Conservation (phyloP, 2,888 invertebrate species). For the Chaetoderma sp. region DNA sequence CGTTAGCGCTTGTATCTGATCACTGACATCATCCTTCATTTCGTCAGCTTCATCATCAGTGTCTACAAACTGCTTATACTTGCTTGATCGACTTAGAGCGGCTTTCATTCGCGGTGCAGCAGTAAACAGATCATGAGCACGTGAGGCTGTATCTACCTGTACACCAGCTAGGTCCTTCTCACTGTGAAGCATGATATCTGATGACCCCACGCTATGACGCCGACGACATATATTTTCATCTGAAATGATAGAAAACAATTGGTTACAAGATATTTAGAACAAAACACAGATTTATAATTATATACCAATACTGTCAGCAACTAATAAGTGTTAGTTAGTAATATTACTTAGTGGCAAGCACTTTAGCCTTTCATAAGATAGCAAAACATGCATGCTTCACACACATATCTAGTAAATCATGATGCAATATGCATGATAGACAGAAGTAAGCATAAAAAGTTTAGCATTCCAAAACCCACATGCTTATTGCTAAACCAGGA, state of each 20-base stretch:
- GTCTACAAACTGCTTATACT: slow-evolving; percentile 80
- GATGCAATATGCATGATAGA: too few relatives aligned
- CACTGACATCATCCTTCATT: background rate
- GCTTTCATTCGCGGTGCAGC: slow-evolving; percentile 52
- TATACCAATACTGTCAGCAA: too few relatives aligned
- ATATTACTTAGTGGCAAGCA: too few relatives aligned
- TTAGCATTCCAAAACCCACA: too few relatives aligned
- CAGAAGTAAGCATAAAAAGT: too few relatives aligned
- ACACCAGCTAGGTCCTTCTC: slow-evolving; percentile 14
- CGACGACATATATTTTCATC: slow-evolving; percentile 27
- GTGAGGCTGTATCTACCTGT: slow-evolving; percentile 19
- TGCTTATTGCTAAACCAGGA: too few relatives aligned
- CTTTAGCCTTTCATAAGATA: too few relatives aligned
- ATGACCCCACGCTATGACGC: slow-evolving; percentile 19
- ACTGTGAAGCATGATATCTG: slow-evolving; percentile 7
- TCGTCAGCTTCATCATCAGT: slow-evolving; percentile 61
- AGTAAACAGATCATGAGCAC: slow-evolving; percentile 48
- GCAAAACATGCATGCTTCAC: background rate
- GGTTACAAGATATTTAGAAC: too few relatives aligned
- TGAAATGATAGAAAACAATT: slow-evolving; percentile 15
- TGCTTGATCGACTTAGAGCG: slow-evolving; percentile 74
- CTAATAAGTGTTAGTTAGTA: too few relatives aligned
- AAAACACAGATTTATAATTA: too few relatives aligned
- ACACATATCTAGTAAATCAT: background rate
- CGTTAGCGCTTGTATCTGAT: background rate